These are phyloP conservation scores for Mylabris sibirica DNA, from an alignment of 2,888 invertebrate genomes.

Conservation along the genomic window DNA sequence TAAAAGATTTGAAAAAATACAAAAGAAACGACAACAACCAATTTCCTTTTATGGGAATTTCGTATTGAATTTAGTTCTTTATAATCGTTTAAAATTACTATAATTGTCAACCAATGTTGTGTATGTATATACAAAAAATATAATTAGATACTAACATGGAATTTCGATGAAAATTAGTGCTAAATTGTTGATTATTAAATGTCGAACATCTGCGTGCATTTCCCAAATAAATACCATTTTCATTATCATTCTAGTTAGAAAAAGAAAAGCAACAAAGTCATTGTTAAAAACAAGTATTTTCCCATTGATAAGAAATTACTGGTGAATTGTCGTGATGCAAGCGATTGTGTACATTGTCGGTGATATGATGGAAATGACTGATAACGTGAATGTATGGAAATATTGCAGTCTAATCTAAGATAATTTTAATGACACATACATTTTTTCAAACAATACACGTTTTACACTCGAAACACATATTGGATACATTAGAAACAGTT, in stretches of 20 bases:
- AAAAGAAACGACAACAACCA: conserved; percentile 8
- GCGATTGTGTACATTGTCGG: neutral
- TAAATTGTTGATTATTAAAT: neutral
- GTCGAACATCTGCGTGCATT: neutral
- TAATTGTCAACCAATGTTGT: neutral
- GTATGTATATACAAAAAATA: neutral
- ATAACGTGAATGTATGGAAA: neutral
- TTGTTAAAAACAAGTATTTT: neutral
- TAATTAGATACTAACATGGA: neutral
- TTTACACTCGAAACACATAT: too few relatives aligned
- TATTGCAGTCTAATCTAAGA: neutral
- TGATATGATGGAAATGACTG: neutral
- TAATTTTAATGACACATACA: neutral
- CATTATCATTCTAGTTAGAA: neutral
- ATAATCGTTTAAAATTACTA: neutral
- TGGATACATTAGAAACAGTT: too few relatives aligned
- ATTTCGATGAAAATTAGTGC: neutral
- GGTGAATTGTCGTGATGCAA: neutral
- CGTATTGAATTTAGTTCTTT: neutral
- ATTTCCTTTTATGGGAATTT: neutral
- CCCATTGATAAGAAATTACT: neutral
- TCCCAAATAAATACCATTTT: neutral
- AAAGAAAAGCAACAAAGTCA: neutral
- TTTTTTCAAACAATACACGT: neutral
- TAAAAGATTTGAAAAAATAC: neutral